Conservation (phyloP, 2,797 vertebrate species). For the Bovichtus diacanthus region DNA sequence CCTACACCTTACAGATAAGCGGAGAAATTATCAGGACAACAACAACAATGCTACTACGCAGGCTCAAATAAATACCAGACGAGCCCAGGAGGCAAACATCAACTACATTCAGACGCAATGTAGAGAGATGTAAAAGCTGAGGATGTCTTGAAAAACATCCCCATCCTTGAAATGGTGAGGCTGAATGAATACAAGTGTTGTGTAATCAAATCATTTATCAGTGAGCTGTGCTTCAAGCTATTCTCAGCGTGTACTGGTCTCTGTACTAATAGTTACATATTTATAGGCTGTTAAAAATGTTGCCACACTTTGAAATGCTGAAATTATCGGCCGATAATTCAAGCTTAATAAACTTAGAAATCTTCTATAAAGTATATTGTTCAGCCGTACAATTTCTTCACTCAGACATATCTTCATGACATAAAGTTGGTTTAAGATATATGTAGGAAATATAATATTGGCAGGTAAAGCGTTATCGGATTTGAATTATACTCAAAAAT, state of each 20-base stretch:
- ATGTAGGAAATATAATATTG: neutral
- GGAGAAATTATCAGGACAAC: constrained; percentile 77
- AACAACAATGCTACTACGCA: constrained; percentile 56
- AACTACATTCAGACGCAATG: constrained; percentile 21
- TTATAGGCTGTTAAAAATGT: neutral
- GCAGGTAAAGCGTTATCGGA: neutral
- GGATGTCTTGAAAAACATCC: constrained; percentile 1
- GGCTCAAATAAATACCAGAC: constrained; percentile 36
- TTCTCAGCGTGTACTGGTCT: neutral
- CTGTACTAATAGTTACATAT: neutral
- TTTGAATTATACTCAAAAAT: neutral
- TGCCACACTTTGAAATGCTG: neutral
- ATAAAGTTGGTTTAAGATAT: neutral
- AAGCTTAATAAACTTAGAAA: no score
- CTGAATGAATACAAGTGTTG: neutral
- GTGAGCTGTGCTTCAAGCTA: neutral
- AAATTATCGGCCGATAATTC: neutral
- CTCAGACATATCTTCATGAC: neutral
- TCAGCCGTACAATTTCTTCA: neutral
- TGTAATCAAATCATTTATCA: neutral
- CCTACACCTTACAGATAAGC: constrained; percentile 82
- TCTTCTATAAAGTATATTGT: neutral
- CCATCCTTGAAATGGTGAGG: neutral
- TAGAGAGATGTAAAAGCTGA: neutral
- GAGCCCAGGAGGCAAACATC: constrained; percentile 37